Evolutionary conservation across 2,888 invertebrate species (phyloP), one percentile per base, ranked within the genome.

Genomic region (Hedya salicella): DNA sequence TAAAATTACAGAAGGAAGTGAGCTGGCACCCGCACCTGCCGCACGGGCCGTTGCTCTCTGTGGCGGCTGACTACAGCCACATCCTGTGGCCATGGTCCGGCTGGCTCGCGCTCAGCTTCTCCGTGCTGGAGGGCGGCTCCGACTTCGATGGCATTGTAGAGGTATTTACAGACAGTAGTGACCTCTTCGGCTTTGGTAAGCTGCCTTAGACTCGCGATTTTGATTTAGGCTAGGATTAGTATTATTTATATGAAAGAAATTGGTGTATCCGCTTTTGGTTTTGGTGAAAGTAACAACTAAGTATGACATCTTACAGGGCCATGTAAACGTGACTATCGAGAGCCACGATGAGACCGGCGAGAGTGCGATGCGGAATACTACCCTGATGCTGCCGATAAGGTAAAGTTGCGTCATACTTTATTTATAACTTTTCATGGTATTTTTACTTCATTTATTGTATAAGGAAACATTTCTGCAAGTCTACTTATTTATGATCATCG

Each of bases 21-120:
- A 89, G 92, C 30, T 99, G 98, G 98, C 96, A 98, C 86, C 98
- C 98, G 0, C 97, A 98, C 80, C 91, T 95, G 1, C 95, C 96
- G 0, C 95, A 96, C 86, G 98, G 98, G 0, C 94, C 95, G 69
- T 93, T 96, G 68, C 92, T 99, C 46, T 95, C 97, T 59, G 95
- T 97, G 36, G 94, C 96, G 0, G 94, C 97, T 62, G 94, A 96
- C 3, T 94, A 96, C 88, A 97, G 97, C 11, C 94, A 95, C 71
- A 93, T 96, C 40, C 89, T 99, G 61, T 99, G 98, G 98, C 99
- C 99, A 0, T 99, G 98, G 98, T 97, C 98, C 0, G 99, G 99
- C 0, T 99, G 97, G 96, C 86, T 99, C 74, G 97, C 98, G 1
- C 94, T 99, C 36, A 86, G 85, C 67, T 86, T 92, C 72, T 85